Evolutionary conservation across 2,888 invertebrate species (phyloP).

Genomic region (Teleogryllus oceanicus): DNA sequence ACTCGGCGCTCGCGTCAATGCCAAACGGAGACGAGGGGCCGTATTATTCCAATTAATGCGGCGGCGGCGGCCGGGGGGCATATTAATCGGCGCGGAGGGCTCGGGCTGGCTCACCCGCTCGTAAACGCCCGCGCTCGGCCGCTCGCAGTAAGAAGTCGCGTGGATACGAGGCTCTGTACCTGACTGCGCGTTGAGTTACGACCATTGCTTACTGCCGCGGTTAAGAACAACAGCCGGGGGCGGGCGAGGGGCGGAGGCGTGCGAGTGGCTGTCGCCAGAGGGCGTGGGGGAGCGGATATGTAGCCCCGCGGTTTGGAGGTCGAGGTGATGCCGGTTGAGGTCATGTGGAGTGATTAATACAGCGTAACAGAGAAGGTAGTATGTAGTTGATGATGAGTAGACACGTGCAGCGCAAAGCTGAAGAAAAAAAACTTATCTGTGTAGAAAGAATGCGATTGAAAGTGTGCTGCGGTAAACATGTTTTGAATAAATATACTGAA

Average conservation of each 20-base stretch:
- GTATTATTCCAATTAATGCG: conserved; percentile 10
- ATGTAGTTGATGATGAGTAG: too few species aligned
- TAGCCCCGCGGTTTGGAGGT: too few species aligned
- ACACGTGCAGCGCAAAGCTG: too few species aligned
- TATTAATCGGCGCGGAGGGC: neutral
- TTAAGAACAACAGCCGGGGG: neutral
- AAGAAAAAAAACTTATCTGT: too few species aligned
- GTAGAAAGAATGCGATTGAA: too few species aligned
- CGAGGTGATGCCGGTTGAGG: too few species aligned
- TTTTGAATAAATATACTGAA: too few species aligned
- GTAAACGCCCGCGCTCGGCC: neutral
- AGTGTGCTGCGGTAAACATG: too few species aligned
- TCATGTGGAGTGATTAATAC: too few species aligned
- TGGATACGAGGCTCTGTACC: neutral
- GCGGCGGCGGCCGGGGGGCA: neutral
- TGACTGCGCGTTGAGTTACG: neutral
- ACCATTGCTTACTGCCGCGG: neutral
- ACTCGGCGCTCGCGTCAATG: neutral
- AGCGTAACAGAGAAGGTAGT: too few species aligned
- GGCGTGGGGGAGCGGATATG: too few species aligned
- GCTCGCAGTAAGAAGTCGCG: neutral
- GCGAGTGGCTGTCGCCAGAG: too few species aligned
- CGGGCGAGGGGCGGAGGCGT: neutral
- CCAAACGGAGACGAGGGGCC: neutral
- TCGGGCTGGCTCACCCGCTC: neutral